Base-by-base conservation (phyloP, 2,888 invertebrate genomes). In the Hypomecis punctinalis region DNA sequence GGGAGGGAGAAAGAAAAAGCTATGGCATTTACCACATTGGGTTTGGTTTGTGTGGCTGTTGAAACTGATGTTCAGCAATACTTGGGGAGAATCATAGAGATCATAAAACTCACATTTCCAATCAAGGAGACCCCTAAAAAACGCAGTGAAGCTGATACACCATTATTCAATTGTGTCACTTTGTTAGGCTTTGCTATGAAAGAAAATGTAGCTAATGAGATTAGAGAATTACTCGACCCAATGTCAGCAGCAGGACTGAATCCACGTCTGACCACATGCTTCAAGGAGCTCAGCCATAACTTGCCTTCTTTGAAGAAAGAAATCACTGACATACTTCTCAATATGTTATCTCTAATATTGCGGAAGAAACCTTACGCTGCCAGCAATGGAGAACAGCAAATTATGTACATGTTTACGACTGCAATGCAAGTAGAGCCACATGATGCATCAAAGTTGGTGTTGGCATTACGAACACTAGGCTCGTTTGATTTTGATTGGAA, bases 161-260 rank as follows among this genome's bases (percentile, higher is more conserved):
- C 97, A 0, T 96, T 99, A 46, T 99, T 99, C 83, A 96, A 97
- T 61, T 99, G 99, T 87, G 96, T 99, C n/a, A 98, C 98, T 10
- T 94, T 99, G 70, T 88, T 99, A 48, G 97, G 97, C 0, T 96
- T 97, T 81, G 98, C 99, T 0, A 96, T 98, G 61, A 97, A 96
- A 71, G 95, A 96, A 59, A 94, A 95, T 69, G 96, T 98, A 40
- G 95, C 96, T 9, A 93, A 94, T 76, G 97, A 98, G 80, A 95
- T 99, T 0, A 95, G 95, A 63, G 97, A 97, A 63, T 93, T 99
- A 40, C 89, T 99, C 39, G 98, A 98, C 70, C 96, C 97, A 51
- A 98, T 99, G 97, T 95, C 99, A 79, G 96, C 97, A 0, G 97
- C 97, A 3, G 98, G 99, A 0, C 92, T 99, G 6, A 97, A 97